These are phyloP conservation scores for Labrus mixtus DNA, from an alignment of 2,113 vertebrate genomes.

Conservation along the genomic window DNA sequence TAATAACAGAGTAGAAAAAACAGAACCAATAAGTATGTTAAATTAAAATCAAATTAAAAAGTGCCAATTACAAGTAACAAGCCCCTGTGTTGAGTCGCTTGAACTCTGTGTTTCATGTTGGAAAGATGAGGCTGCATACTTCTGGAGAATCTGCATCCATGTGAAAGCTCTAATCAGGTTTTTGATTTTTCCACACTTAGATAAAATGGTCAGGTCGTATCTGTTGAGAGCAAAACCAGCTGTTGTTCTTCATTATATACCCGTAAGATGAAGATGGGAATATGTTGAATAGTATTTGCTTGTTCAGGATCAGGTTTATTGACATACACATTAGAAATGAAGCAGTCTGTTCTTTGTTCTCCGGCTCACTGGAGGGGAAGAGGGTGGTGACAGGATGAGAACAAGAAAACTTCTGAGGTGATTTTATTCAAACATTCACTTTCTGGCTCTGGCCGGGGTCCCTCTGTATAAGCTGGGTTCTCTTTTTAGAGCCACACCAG, in stretches of 20 bases:
- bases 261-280: not conserved
- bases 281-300: not conserved
- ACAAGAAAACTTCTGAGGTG: constrained; percentile 37
- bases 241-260: not conserved
- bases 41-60: no score
- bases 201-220: no score
- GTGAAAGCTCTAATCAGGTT: no score
- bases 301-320: not conserved
- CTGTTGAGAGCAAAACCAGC: not conserved
- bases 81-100: no score
- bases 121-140: no score
- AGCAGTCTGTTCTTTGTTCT: not conserved
- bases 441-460: constrained; percentile 5
- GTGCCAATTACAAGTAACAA: no score
- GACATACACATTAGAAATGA: no score
- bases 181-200: no score
- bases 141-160: no score
- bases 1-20: no score
- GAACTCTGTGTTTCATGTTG: no score
- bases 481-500: constrained; percentile 17
- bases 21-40: no score
- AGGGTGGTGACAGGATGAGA: not conserved
- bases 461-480: constrained; percentile 21
- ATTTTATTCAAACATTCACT: constrained; percentile 11
- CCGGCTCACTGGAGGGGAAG: not conserved